Conservation (phyloP, 2,113 vertebrate species). For the Channa maculata region DNA sequence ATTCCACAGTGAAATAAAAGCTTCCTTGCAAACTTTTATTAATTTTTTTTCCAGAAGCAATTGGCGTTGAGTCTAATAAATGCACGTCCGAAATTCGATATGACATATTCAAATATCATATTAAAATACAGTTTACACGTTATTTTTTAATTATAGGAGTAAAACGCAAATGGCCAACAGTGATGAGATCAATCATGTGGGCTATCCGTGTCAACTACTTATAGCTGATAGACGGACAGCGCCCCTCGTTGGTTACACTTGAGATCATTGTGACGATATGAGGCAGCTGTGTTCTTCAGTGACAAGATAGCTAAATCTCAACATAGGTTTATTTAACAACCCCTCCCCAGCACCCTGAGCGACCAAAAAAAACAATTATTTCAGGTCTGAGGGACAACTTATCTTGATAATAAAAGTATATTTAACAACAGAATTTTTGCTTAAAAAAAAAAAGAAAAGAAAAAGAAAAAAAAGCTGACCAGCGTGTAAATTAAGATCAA, state of each 20-base stretch:
- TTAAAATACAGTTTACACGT: slow-evolving; percentile 49
- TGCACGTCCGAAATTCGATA: slow-evolving; percentile 21
- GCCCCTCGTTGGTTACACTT: slow-evolving; percentile 82
- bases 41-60: slow-evolving; percentile 26
- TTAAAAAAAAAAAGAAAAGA: too few species aligned
- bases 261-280: slow-evolving; percentile 75
- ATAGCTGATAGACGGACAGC: slow-evolving; percentile 81
- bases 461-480: not conserved
- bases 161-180: slow-evolving; percentile 65
- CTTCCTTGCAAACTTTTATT: slow-evolving; percentile 30
- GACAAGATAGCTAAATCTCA: slow-evolving; percentile 62
- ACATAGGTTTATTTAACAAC: slow-evolving; percentile 50
- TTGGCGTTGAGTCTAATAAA: slow-evolving; percentile 30
- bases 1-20: not conserved
- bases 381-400: not conserved
- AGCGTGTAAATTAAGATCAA: not conserved
- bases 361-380: not conserved
- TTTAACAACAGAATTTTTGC: not conserved
- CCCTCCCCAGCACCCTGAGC: not conserved
- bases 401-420: not conserved
- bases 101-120: slow-evolving; percentile 48
- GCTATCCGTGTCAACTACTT: slow-evolving; percentile 62
- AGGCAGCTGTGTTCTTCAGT: slow-evolving; percentile 66
- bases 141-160: slow-evolving; percentile 64
- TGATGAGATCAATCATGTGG: slow-evolving; percentile 75